phyloP scores from a whole-genome alignment of 2,888 invertebrate species.

The Aphidoletes aphidimyza region DNA sequence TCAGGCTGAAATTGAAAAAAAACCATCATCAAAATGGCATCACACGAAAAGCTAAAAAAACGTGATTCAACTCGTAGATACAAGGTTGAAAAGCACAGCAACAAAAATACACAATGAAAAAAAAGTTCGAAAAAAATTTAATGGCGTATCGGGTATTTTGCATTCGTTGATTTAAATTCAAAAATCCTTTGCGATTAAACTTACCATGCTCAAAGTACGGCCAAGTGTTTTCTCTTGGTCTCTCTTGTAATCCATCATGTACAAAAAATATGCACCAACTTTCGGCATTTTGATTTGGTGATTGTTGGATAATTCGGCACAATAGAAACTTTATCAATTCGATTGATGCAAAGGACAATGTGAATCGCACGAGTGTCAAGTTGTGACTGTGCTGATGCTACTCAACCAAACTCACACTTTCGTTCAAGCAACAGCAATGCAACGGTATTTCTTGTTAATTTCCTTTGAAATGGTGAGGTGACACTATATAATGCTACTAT shows the following conservation, averaged over 20 bases:
- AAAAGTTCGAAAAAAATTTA: not conserved
- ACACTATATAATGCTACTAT: too few relatives aligned
- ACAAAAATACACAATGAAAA: not conserved
- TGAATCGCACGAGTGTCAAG: too few relatives aligned
- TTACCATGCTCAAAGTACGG: not conserved
- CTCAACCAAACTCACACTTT: too few relatives aligned
- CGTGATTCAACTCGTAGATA: not conserved
- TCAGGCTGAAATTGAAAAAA: not conserved
- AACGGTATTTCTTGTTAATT: too few relatives aligned
- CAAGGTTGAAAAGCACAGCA: not conserved
- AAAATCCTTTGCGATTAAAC: not conserved
- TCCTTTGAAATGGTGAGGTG: too few relatives aligned
- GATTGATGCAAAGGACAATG: too few relatives aligned
- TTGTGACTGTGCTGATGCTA: too few relatives aligned
- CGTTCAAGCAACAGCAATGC: too few relatives aligned
- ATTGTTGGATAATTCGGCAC: not conserved
- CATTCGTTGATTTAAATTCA: not conserved
- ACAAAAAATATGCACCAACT: not conserved
- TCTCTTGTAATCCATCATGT: not conserved
- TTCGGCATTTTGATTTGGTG: slow-evolving; percentile 6
- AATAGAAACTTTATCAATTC: not conserved
- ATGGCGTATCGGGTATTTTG: not conserved
- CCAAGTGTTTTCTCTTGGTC: not conserved
- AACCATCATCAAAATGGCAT: not conserved
- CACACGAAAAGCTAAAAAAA: not conserved